Evolutionary conservation across 2,888 invertebrate species (phyloP).

Genomic region (Epirrhoe alternata): DNA sequence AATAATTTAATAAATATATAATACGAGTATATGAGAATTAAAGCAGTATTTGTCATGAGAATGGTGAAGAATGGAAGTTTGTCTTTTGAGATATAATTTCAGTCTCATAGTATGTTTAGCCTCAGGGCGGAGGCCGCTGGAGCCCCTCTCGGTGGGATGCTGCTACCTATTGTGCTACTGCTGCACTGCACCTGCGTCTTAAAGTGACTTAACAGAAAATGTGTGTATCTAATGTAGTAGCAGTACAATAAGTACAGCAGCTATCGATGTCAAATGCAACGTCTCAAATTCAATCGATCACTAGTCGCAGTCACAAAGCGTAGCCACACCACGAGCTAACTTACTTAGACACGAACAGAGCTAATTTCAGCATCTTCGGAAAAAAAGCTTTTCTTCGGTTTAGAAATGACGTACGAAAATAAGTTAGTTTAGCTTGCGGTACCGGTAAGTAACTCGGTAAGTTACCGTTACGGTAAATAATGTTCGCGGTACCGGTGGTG

Average conservation of each 20-base stretch:
- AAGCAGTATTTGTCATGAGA: slow-evolving; percentile 25
- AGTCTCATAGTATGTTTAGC: slow-evolving; percentile 28
- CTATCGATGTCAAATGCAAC: slow-evolving; percentile 6
- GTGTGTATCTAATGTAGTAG: too few relatives aligned
- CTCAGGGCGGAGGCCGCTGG: background rate
- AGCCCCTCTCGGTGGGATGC: background rate
- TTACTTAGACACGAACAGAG: too few relatives aligned
- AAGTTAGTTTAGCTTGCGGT: too few relatives aligned
- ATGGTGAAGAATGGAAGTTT: slow-evolving; percentile 20
- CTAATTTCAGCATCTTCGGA: too few relatives aligned
- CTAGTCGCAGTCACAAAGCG: background rate
- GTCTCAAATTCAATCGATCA: background rate
- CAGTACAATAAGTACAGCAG: background rate
- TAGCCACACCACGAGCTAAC: background rate
- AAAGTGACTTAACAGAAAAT: too few relatives aligned
- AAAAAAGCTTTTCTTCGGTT: too few relatives aligned
- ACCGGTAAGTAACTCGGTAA: too few relatives aligned
- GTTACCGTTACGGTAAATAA: too few relatives aligned
- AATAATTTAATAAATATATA: slow-evolving; percentile 16
- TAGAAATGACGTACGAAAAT: too few relatives aligned
- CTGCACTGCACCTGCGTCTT: too few relatives aligned
- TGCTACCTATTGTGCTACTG: background rate
- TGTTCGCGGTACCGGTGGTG: background rate
- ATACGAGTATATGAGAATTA: slow-evolving; percentile 28
- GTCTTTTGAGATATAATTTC: slow-evolving; percentile 20